Evolutionary conservation across 2,888 invertebrate species (phyloP).

Genomic region (Herminia tarsipennalis): DNA sequence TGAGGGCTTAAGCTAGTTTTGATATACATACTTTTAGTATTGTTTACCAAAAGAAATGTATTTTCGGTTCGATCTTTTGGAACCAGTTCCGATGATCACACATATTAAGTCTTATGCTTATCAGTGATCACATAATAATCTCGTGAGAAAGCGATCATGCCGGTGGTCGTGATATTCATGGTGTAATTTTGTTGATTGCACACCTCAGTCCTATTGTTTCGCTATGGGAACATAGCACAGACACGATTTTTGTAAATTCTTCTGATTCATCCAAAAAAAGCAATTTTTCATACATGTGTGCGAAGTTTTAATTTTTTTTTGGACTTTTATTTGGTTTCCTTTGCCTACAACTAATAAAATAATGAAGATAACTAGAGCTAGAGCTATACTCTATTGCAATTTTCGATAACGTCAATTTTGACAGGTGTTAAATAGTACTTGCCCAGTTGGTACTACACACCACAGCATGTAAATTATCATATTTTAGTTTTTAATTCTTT

Average conservation of each 20-base stretch:
- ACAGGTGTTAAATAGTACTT: too few species aligned
- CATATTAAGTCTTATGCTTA: background rate
- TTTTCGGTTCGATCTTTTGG: too few species aligned
- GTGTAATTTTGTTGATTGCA: constrained; percentile 50
- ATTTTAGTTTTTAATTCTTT: too few species aligned
- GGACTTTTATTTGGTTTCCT: background rate
- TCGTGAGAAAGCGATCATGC: constrained; percentile 41
- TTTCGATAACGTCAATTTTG: too few species aligned
- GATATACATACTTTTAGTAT: too few species aligned
- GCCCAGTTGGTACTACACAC: too few species aligned
- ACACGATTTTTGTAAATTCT: constrained; percentile 37
- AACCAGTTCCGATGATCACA: background rate
- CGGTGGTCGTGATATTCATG: constrained; percentile 44
- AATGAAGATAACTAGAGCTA: too few species aligned
- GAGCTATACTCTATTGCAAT: too few species aligned
- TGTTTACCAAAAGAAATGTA: too few species aligned
- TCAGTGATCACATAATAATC: constrained; percentile 13
- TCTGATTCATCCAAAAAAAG: constrained; percentile 25
- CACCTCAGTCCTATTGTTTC: constrained; percentile 33
- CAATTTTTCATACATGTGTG: constrained; percentile 8
- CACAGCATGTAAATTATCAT: too few species aligned
- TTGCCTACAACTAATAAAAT: too few species aligned
- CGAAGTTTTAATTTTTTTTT: constrained; percentile 12
- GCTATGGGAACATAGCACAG: constrained; percentile 28
- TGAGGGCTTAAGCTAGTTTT: too few species aligned